Evolutionary conservation across 2,797 vertebrate genomes (phyloP).

Genomic region (Neosilurus mollespiculum): DNA sequence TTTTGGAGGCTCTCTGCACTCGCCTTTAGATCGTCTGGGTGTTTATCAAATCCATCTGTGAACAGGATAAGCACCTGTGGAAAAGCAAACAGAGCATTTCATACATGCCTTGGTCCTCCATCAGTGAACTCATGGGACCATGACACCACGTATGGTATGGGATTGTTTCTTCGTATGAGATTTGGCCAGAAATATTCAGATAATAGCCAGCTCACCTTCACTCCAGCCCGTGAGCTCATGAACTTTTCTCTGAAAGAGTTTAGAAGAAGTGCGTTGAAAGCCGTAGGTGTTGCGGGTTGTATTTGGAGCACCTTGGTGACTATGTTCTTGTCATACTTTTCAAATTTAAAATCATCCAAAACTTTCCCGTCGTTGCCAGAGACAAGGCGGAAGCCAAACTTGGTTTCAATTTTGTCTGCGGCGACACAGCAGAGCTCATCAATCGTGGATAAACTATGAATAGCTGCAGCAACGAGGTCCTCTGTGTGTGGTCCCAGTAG

Average conservation of each 20-base stretch:
- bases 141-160: slow-evolving; percentile 3
- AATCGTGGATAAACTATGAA: slow-evolving; percentile 64
- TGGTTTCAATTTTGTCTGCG: slow-evolving; percentile 48
- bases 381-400: slow-evolving; percentile 71
- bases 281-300: slow-evolving; percentile 58
- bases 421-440: slow-evolving; percentile 72
- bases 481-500: slow-evolving; percentile 68
- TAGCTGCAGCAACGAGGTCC: slow-evolving; percentile 63
- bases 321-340: slow-evolving; percentile 64
- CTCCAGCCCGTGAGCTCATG: slow-evolving; percentile 61
- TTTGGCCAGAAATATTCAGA: neutral
- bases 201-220: slow-evolving; percentile 77
- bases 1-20: slow-evolving; percentile 67
- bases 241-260: slow-evolving; percentile 72
- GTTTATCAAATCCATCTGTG: slow-evolving; percentile 83
- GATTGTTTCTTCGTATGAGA: neutral
- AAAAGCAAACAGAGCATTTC: neutral
- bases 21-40: slow-evolving; percentile 68
- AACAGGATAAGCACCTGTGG: slow-evolving; percentile 82
- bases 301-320: slow-evolving; percentile 73
- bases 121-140: neutral
- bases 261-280: slow-evolving; percentile 74
- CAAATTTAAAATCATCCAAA: slow-evolving; percentile 74
- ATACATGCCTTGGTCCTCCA: neutral
- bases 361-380: slow-evolving; percentile 41